Conservation (phyloP, 2,888 invertebrate genomes). For the Poecilus cupreus region DNA sequence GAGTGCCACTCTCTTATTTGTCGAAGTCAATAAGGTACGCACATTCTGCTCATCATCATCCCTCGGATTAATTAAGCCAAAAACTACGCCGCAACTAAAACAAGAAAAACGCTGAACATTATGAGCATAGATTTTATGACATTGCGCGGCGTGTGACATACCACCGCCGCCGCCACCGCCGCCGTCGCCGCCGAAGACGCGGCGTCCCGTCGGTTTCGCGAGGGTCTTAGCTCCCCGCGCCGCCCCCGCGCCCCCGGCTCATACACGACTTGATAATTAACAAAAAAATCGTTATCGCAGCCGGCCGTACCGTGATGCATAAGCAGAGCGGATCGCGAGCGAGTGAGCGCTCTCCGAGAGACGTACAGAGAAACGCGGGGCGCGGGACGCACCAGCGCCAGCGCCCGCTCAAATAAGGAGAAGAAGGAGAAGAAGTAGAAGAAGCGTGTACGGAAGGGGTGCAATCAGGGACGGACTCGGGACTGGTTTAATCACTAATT, state of each 20-base stretch:
- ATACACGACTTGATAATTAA: constrained; percentile 74
- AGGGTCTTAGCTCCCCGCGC: constrained; percentile 45
- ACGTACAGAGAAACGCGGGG: neutral
- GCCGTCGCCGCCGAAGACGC: neutral
- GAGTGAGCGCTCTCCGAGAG: constrained; percentile 59
- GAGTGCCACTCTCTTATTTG: too few relatives aligned
- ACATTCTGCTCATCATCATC: neutral
- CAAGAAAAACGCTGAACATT: neutral
- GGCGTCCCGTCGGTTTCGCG: constrained; percentile 47
- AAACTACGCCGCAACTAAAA: neutral
- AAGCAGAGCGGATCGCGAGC: constrained; percentile 65
- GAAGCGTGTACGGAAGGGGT: constrained; percentile 45
- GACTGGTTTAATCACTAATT: neutral
- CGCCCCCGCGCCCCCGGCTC: constrained; percentile 66
- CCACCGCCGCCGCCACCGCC: neutral
- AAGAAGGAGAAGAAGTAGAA: constrained; percentile 47
- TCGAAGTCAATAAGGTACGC: neutral
- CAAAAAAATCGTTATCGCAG: constrained; percentile 74
- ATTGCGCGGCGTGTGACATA: constrained; percentile 22
- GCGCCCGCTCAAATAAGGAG: constrained; percentile 12
- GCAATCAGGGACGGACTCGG: neutral
- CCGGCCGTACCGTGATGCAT: constrained; percentile 72
- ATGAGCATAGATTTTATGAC: neutral
- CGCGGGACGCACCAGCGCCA: neutral
- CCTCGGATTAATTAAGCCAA: constrained; percentile 7